These are phyloP conservation scores for Calephelis virginiensis DNA, from an alignment of 1,140 invertebrate species.

Conservation along the genomic window DNA sequence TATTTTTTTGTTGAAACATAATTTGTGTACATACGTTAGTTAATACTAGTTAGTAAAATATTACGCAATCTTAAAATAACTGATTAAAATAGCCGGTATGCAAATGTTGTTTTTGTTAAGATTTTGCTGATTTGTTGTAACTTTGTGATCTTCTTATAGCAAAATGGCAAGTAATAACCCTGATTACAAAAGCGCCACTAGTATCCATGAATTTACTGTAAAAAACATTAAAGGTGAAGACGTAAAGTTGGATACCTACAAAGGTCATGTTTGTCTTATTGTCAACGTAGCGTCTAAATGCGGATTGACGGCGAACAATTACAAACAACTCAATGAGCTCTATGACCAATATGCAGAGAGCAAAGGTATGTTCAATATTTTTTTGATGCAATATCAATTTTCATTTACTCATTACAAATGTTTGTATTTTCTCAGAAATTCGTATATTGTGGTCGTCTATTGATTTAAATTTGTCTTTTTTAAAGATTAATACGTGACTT, in stretches of 20 bases:
- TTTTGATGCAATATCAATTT: background rate
- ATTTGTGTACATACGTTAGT: background rate
- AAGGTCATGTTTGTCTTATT: conserved; percentile 87
- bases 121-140: background rate
- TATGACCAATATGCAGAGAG: conserved; percentile 85
- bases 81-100: conserved; percentile 2
- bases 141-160: conserved; percentile 29
- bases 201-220: conserved; percentile 88
- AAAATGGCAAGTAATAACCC: conserved; percentile 63
- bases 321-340: conserved; percentile 87
- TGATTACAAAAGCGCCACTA: conserved; percentile 79
- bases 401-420: background rate
- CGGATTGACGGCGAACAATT: conserved; percentile 90
- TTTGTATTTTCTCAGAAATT: no score
- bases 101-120: background rate
- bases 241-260: conserved; percentile 86
- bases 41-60: background rate
- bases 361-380: conserved; percentile 54
- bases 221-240: conserved; percentile 87
- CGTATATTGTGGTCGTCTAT: no score
- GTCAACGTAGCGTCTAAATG: conserved; percentile 96
- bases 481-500: no score
- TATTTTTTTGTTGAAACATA: conserved; percentile 13
- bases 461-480: background rate
- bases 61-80: background rate